A percentile compares a stretch with the other conserved stretches of the same genome.
Evolutionary conservation across 2,888 invertebrate genomes (phyloP).

Genomic region (Ormyrus pomaceus): DNA sequence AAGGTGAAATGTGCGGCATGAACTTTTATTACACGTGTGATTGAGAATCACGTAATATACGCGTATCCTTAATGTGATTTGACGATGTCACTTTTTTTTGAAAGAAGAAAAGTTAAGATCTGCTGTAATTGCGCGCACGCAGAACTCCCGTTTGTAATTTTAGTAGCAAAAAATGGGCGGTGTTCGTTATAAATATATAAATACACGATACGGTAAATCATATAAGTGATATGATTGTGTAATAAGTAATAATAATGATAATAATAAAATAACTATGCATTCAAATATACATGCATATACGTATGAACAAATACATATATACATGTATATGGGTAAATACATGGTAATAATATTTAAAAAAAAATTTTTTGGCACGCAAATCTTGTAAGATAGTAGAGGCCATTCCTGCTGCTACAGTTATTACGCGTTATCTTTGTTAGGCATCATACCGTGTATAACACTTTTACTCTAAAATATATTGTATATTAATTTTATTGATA

Average conservation of each 20-base stretch:
- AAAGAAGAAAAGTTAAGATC: conserved; percentile 60
- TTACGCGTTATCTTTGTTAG: conserved; percentile 71
- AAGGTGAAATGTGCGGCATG: conserved; percentile 68
- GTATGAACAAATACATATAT: conserved; percentile 51
- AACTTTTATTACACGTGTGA: conserved; percentile 68
- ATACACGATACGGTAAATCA: conserved; percentile 72
- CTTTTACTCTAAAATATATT: conserved; percentile 72
- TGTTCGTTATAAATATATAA: conserved; percentile 76
- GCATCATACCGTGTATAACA: conserved; percentile 72
- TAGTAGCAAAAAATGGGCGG: conserved; percentile 73
- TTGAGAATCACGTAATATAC: conserved; percentile 61
- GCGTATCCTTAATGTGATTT: conserved; percentile 69
- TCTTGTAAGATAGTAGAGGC: conserved; percentile 75
- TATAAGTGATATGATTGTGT: conserved; percentile 73
- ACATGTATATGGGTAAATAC: conserved; percentile 49
- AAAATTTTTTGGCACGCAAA: conserved; percentile 70
- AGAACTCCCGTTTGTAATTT: conserved; percentile 74
- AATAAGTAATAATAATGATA: conserved; percentile 71
- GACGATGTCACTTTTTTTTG: conserved; percentile 72
- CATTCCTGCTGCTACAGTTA: conserved; percentile 74
- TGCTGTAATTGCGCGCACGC: conserved; percentile 58
- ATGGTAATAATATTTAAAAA: conserved; percentile 59
- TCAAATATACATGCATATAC: conserved; percentile 60
- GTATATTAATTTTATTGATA: conserved; percentile 75
- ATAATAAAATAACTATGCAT: conserved; percentile 66